phyloP scores from a whole-genome alignment of 2,797 vertebrate species.

The Hafferia zeledoni region DNA sequence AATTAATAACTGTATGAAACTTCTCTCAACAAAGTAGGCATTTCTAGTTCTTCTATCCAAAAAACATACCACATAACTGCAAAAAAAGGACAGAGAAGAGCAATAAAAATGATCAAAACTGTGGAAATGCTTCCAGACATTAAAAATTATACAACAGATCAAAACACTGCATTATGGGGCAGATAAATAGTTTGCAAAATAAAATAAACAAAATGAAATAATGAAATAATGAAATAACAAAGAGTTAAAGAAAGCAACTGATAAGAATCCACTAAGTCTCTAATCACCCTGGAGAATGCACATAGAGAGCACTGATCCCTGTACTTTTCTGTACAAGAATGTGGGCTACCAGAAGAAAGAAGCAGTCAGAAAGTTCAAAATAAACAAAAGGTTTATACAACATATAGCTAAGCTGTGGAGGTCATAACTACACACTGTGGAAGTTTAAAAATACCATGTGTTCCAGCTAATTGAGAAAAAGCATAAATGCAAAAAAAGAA shows the following conservation, averaged over 20 bases:
- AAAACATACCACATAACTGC: neutral
- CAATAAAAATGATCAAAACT: neutral
- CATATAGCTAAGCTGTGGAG: neutral
- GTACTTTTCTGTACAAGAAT: neutral
- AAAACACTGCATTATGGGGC: neutral
- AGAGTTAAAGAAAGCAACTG: neutral
- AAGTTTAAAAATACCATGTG: neutral
- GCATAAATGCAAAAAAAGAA: neutral
- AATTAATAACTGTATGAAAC: slow-evolving; percentile 69
- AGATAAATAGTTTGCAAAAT: neutral
- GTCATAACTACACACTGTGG: neutral
- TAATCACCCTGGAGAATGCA: neutral
- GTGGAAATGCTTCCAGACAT: neutral
- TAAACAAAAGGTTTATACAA: neutral
- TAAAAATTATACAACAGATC: neutral
- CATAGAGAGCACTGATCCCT: neutral
- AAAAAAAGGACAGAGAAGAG: neutral
- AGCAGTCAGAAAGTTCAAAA: neutral
- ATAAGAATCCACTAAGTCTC: neutral
- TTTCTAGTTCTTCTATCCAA: neutral
- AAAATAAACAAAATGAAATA: too few species aligned
- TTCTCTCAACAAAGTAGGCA: neutral
- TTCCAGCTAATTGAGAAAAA: neutral
- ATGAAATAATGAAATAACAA: neutral
- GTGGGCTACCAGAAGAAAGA: neutral